Evolutionary conservation across 2,113 vertebrate genomes (phyloP).

Genomic region (Tachysurus vachellii): DNA sequence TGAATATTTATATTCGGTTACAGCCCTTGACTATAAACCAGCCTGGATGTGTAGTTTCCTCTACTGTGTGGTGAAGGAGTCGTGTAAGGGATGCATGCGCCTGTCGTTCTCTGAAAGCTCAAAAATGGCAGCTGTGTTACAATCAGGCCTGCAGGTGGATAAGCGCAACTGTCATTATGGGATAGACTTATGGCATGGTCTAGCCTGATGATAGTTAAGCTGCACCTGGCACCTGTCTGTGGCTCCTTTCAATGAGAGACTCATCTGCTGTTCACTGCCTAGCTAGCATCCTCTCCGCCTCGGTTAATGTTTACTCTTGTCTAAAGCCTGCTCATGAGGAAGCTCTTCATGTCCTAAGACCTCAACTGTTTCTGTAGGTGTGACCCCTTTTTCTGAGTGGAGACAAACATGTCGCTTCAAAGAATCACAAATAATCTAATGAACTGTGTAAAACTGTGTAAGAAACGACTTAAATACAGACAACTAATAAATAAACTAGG

Average conservation of each 20-base stretch:
- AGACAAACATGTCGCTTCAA: background rate
- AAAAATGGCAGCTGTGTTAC: constrained; percentile 25
- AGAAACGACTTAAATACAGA: background rate
- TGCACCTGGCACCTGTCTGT: constrained; percentile 73
- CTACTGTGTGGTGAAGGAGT: background rate
- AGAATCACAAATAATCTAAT: background rate
- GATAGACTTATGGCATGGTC: constrained; percentile 57
- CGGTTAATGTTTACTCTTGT: constrained; percentile 19
- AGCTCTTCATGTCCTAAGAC: background rate
- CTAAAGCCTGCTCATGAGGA: constrained; percentile 23
- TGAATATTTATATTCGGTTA: background rate
- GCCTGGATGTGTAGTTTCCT: background rate
- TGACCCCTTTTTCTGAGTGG: background rate
- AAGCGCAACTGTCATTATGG: constrained; percentile 71
- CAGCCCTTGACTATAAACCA: background rate
- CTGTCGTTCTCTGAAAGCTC: constrained; percentile 15
- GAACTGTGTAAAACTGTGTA: background rate
- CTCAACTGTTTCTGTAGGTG: background rate
- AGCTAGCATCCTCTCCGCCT: constrained; percentile 26
- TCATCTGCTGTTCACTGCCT: background rate
- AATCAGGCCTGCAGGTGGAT: constrained; percentile 67
- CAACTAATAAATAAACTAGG: background rate
- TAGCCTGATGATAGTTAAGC: constrained; percentile 60
- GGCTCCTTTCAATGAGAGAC: constrained; percentile 39
- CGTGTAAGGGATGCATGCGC: background rate